phyloP scores from a whole-genome alignment of 1,140 invertebrate species.

The Scaptomyza montana region DNA sequence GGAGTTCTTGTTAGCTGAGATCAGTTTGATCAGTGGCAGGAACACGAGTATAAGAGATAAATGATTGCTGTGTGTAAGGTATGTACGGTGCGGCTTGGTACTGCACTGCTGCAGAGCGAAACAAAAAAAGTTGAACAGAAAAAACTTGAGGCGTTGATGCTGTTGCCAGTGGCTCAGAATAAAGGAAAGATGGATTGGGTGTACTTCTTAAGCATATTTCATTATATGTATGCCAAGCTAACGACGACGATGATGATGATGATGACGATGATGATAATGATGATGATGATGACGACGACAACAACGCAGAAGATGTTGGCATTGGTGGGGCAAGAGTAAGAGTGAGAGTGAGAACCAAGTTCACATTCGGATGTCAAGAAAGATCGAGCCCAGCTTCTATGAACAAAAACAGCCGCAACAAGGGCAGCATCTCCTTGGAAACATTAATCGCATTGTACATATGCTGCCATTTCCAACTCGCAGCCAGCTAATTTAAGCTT shows the following conservation, averaged over 20 bases:
- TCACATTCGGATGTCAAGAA: constrained; percentile 70
- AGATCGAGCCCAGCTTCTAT: constrained; percentile 62
- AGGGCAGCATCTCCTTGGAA: constrained; percentile 30
- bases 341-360: constrained; percentile 8
- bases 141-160: constrained; percentile 36
- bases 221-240: constrained; percentile 55
- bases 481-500: constrained; percentile 76
- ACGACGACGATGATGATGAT: constrained; percentile 8
- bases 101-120: not conserved
- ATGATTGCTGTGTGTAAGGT: not conserved
- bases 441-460: constrained; percentile 71
- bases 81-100: not conserved
- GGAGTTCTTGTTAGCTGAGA: not conserved
- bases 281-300: not conserved
- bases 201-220: constrained; percentile 77
- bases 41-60: not conserved
- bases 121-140: constrained; percentile 56
- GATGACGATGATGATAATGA: not conserved
- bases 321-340: constrained; percentile 11
- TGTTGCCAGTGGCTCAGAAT: constrained; percentile 7
- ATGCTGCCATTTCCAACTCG: constrained; percentile 43
- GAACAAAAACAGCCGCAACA: constrained; percentile 18
- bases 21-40: not conserved
- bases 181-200: not conserved
- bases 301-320: constrained; percentile 5